Base-by-base conservation (phyloP, 2,888 invertebrate species). In the Phyllotreta striolata region DNA sequence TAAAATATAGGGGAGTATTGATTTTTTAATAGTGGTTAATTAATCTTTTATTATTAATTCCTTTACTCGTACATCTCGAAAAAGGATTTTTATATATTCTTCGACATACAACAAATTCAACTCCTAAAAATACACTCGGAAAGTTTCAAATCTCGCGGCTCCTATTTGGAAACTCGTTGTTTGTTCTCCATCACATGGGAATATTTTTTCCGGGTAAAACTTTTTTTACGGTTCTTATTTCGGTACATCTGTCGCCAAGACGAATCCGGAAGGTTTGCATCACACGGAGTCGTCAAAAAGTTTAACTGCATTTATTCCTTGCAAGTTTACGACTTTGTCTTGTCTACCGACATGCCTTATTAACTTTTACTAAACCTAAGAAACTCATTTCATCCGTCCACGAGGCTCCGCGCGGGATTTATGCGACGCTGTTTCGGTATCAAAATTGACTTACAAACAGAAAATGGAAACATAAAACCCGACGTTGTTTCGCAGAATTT, bases 291-390 rank as follows among this genome's bases (percentile, higher is more conserved):
- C 49, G 49, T 38, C 38, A 52, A 52, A 52, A 52, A 37, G 12
- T 52, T 24, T 52, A 52, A 38, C 51, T 51, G 51, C 51, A 51
- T 51, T 51, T 51, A 51, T 37, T 52, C 39, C 38, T 24, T 38
- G 7, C 52, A 38, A 52, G 38, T 52, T 52, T 52, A 52, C 34
- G 52, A 38, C 38, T 51, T 24, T 24, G 24, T 24, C 24, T 24
- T 47, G 47, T 47, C 47, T 49, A 35, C 12, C 49, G 8, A 9
- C 34, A 35, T 35, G 49, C 35, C 9, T 12, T 49, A 49, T 49
- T 49, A 49, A 49, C 49, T 49, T 49, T 49, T 49, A n/a, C 10
- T 49, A 49, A 49, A 35, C 35, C 49, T 49, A 49, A 49, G 35
- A 49, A 49, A 9, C 49, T 49, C 49, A 49, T 35, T 49, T 49